Conservation (phyloP, 2,113 vertebrate species). For the Marmota flaviventris region DNA sequence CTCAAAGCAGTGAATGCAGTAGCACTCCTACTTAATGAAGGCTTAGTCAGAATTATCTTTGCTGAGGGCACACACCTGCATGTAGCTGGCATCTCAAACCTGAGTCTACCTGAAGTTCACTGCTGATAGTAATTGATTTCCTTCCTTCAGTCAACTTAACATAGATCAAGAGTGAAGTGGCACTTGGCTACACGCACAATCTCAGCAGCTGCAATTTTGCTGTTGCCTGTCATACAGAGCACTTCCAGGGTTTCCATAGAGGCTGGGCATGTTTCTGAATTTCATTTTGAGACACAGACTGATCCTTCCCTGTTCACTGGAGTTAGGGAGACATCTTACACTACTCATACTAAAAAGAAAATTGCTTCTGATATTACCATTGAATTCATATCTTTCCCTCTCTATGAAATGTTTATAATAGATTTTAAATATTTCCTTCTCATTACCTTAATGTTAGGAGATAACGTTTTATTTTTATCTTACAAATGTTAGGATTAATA, state of each 20-base stretch:
- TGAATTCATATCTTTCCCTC: not conserved
- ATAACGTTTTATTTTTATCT: not conserved
- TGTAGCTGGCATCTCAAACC: constrained; percentile 59
- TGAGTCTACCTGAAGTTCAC: constrained; percentile 69
- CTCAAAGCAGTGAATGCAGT: constrained; percentile 45
- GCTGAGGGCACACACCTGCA: constrained; percentile 37
- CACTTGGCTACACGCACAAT: constrained; percentile 60
- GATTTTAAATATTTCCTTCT: not conserved
- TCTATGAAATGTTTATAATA: not conserved
- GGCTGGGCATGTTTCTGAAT: constrained; percentile 49
- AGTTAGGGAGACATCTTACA: not conserved
- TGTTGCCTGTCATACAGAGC: constrained; percentile 17
- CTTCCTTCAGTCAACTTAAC: constrained; percentile 74
- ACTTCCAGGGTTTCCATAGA: not conserved
- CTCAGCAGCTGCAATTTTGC: constrained; percentile 70
- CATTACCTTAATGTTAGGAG: not conserved
- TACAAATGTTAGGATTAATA: not conserved
- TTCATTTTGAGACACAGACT: constrained; percentile 46
- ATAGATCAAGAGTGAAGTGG: constrained; percentile 79
- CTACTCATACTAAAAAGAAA: not conserved
- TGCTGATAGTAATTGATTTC: constrained; percentile 74
- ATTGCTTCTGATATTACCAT: not conserved
- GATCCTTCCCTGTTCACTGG: not conserved
- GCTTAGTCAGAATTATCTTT: constrained; percentile 59
- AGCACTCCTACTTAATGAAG: constrained; percentile 52